These are phyloP conservation scores for Diadema setosum DNA, from an alignment of 35 echinoderm and acorn worm genomes.

Conservation along the genomic window DNA sequence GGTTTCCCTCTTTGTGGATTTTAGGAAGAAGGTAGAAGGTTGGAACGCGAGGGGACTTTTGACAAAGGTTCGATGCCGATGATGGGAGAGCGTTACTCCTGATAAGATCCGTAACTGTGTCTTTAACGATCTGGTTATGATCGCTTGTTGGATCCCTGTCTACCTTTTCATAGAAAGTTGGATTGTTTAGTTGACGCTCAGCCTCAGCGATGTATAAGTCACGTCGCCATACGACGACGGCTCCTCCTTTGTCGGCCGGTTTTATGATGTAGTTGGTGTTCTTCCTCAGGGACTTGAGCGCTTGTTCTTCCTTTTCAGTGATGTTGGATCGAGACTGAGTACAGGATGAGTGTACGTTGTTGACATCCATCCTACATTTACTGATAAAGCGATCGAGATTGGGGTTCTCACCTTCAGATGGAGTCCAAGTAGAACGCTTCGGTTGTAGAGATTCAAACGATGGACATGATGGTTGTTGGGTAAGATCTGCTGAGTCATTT, in stretches of 20 bases:
- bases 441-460: not conserved
- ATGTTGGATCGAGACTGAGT: not conserved
- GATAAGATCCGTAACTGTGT: not conserved
- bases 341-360: not conserved
- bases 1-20: constrained; percentile 8
- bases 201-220: constrained; percentile 4
- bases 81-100: not conserved
- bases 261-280: not conserved
- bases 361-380: not conserved
- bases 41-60: not conserved
- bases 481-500: not conserved
- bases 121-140: not conserved
- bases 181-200: not conserved
- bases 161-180: not conserved
- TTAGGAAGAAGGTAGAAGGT: constrained; percentile 15
- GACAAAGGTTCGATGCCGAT: not conserved
- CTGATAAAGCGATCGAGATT: not conserved
- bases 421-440: not conserved
- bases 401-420: not conserved
- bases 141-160: not conserved
- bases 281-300: not conserved
- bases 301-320: not conserved
- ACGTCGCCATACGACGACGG: too few relatives aligned
- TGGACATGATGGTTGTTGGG: not conserved
- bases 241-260: not conserved